Base-by-base conservation (phyloP, 2,797 vertebrate species). In the Falco berigora region DNA sequence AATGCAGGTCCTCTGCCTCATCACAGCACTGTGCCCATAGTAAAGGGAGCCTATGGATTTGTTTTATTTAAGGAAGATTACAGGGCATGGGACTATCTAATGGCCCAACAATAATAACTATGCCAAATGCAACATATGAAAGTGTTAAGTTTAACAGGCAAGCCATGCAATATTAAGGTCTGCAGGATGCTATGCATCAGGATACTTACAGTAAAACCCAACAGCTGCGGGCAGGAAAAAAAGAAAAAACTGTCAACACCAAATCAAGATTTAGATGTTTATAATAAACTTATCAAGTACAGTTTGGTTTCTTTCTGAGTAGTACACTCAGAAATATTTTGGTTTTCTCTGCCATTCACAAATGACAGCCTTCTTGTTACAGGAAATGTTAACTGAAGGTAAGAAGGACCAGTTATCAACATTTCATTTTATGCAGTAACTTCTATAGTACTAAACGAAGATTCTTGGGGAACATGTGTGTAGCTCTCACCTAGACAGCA, bases 161-260 rank as follows among this genome's bases (percentile, higher is more conserved):
- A 96, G 83, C 93, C 96, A 97, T 88, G 87, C 93, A 96, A 76
- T 64, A 93, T 52, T 95, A 96, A 56, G n/a, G 83, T 69, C 53
- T 91, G 17, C 6, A 84, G 55, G 62, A 90, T 68, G 67, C 59
- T 79, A 38, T 5, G 66, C 46, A 49, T 73, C 47, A 90, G 78
- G 49, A 97, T 98, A 98, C 98, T 98, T 98, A 98, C 98, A 98
- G 97, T 98, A 98, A 98, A 98, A 98, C 96, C 98, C 98, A 97
- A 98, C 95, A 94, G 98, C 98, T 98, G 97, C 85, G 28, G 95
- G 95, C 92, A 95, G 96, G 94, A 95, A 96, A 95, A 95, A 93
- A 91, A 81, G 27, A 74, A 92, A 82, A 91, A 92, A 62, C 5
- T 56, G 79, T 97, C 94, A 97, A 93, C 88, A 95, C 40, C 87